Evolutionary conservation across 2,888 invertebrate genomes (phyloP), one percentile per base, ranked within the genome.

Genomic region (Drosophila robusta): DNA sequence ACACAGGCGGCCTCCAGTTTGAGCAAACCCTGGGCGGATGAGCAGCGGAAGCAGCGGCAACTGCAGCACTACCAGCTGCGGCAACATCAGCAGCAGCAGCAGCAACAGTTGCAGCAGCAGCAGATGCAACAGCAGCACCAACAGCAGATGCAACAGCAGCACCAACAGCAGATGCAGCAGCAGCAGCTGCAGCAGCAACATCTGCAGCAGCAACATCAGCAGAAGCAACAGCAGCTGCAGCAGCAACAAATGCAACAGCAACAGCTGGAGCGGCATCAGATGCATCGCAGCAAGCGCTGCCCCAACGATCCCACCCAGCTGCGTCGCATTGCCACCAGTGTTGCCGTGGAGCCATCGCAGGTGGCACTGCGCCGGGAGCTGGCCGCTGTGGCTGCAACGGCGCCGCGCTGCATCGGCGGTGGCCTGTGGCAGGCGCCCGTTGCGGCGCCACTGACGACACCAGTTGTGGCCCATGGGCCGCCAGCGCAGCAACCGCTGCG

Each of bases 331-430:
- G 18, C 2, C 34, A 4, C 12, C 18, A 3, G 32, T 34, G 22
- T 11, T 18, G 7, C 8, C 38, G 36, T 16, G 18, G 60, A 66
- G 6, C 11, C 44, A 2, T 5, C 52, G 5, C 46, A 51, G 14
- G 36, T 57, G 24, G 36, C 51, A 0, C 2, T 69, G 49, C 60
- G 39, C 0, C 46, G 69, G 0, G 75, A 75, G 44, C 18, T 70
- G 34, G 76, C 80, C 1, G 75, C 75, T 4, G 64, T 71, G 36
- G 72, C 66, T 1, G 72, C 70, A 9, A 64, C 72, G 6, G 71
- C 70, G 2, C 55, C 81, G 0, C 70, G 56, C 0, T 51, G 34
- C 5, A 46, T 16, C 3, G 42, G 11, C 18, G 39, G 42, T 0
- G 47, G 51, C 1, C 1, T 54, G 14, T 81, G 80, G 83, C 80